Evolutionary conservation across 1,140 invertebrate species (phyloP).

Genomic region (Sitobion miscanthi): DNA sequence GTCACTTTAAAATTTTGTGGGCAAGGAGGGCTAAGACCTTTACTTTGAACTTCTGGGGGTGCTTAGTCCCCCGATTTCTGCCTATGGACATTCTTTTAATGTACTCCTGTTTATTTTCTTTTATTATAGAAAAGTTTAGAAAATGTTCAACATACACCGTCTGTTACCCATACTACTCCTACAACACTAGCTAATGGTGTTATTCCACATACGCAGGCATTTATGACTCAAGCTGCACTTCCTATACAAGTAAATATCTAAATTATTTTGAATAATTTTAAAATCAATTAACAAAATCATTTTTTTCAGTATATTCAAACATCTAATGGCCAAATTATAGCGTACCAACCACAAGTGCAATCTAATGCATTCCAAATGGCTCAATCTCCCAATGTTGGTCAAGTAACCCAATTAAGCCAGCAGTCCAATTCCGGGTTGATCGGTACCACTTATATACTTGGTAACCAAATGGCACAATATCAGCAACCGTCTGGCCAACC

Average conservation of each 20-base stretch:
- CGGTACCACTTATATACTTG: slow-evolving; percentile 46
- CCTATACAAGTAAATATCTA: slow-evolving; percentile 52
- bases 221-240: slow-evolving; percentile 55
- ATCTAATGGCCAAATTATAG: slow-evolving; percentile 55
- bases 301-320: slow-evolving; percentile 56
- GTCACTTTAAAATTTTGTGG: too few relatives aligned
- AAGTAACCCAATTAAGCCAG: slow-evolving; percentile 44
- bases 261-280: background rate
- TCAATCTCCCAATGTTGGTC: slow-evolving; percentile 45
- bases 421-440: slow-evolving; percentile 27
- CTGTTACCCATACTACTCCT: slow-evolving; percentile 53
- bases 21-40: too few relatives aligned
- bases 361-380: slow-evolving; percentile 51
- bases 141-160: slow-evolving; percentile 51
- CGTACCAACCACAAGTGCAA: slow-evolving; percentile 48
- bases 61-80: too few relatives aligned
- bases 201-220: slow-evolving; percentile 63
- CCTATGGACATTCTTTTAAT: background rate
- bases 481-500: slow-evolving; percentile 48
- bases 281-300: background rate
- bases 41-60: too few relatives aligned
- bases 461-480: slow-evolving; percentile 49
- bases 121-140: slow-evolving; percentile 48
- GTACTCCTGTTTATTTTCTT: background rate
- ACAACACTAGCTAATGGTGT: slow-evolving; percentile 52